Conservation (phyloP, 2,113 vertebrate genomes). For the Passer montanus region DNA sequence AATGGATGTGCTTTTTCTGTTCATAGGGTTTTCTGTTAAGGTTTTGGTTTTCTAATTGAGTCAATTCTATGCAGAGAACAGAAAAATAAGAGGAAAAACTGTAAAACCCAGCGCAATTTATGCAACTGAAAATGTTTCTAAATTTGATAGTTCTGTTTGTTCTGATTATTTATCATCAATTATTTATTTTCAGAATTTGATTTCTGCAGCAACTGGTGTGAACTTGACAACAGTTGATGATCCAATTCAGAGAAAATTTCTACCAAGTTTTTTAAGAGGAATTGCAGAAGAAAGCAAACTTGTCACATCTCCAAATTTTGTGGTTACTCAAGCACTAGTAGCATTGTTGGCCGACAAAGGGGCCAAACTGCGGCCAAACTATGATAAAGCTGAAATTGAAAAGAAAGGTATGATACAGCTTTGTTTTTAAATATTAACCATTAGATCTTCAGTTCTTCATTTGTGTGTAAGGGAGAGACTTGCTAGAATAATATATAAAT, state of each 20-base stretch:
- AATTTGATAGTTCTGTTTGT: background rate
- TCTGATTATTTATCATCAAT: background rate
- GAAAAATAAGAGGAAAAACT: background rate
- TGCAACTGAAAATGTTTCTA: background rate
- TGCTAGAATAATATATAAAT: background rate
- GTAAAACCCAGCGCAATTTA: background rate
- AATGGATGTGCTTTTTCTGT: background rate
- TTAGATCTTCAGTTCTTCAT: background rate
- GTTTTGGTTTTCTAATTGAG: background rate
- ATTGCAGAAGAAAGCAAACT: slow-evolving; percentile 97
- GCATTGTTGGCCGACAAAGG: slow-evolving; percentile 95
- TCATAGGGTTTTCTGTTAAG: background rate
- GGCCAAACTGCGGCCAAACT: slow-evolving; percentile 87
- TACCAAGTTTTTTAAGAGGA: slow-evolving; percentile 93
- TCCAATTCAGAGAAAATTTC: slow-evolving; percentile 94
- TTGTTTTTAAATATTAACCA: background rate
- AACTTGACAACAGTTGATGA: slow-evolving; percentile 96
- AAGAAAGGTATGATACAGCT: slow-evolving; percentile 85
- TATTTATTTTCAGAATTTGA: slow-evolving; percentile 86
- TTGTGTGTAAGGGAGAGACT: background rate
- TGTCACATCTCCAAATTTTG: slow-evolving; percentile 95
- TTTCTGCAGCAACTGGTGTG: slow-evolving; percentile 96
- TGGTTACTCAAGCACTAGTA: slow-evolving; percentile 96
- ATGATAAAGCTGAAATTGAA: slow-evolving; percentile 93
- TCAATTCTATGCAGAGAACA: background rate